Evolutionary conservation across 2,888 invertebrate species (phyloP).

Genomic region (Prenolepis imparis): DNA sequence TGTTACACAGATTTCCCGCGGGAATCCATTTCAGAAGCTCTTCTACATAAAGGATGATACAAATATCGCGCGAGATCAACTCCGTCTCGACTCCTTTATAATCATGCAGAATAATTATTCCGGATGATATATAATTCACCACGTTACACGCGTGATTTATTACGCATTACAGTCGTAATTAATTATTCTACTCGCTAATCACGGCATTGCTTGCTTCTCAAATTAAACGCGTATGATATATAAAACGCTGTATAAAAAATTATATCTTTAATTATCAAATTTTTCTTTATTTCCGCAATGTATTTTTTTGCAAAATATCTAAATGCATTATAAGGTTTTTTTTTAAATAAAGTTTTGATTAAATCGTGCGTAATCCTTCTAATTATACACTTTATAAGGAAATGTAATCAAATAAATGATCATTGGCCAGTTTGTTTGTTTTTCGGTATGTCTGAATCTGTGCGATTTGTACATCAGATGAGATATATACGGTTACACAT

Average conservation of each 20-base stretch:
- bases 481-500: conserved; percentile 21
- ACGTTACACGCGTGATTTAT: conserved; percentile 35
- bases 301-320: background rate
- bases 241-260: background rate
- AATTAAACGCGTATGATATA: conserved; percentile 6
- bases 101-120: conserved; percentile 45
- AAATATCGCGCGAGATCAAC: conserved; percentile 12
- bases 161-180: conserved; percentile 15
- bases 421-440: conserved; percentile 7
- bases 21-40: conserved; percentile 16
- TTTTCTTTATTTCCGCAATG: background rate
- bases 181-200: conserved; percentile 29
- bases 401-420: background rate
- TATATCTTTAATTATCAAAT: too few relatives aligned
- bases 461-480: conserved; percentile 3
- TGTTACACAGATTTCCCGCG: background rate
- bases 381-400: background rate
- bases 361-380: background rate
- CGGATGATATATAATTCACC: conserved; percentile 36
- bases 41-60: conserved; percentile 9
- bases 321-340: background rate
- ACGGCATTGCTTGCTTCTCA: conserved; percentile 16
- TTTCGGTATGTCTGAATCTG: background rate
- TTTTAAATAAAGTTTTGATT: background rate
- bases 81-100: conserved; percentile 36